Evolutionary conservation across 2,888 invertebrate species (phyloP), one percentile per base, ranked within the genome.

Genomic region (Pimpla rufipes): DNA sequence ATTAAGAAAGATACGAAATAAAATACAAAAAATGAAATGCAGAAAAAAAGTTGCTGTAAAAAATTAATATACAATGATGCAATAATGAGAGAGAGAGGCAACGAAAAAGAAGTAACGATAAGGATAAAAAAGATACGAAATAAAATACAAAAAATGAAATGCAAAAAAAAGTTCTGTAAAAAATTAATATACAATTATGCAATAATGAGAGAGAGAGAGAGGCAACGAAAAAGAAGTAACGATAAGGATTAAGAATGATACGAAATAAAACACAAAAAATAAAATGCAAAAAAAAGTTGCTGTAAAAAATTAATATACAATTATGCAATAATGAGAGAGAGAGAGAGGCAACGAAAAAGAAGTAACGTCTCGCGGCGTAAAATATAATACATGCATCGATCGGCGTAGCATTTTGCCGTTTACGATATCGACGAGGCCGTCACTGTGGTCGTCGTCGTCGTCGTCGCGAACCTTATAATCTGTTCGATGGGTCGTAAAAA

Each of bases 401-500:
- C 74, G 55, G 68, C 68, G 55, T 68, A 74, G 55, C 82, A 82
- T 74, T 82, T 78, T 68, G 74, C 55, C 74, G 74, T 82, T 82
- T 55, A 59, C 78, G 29, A 29, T 50, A 81, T 81, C 77, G 67
- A 78, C 81, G 67, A 50, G 83, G 62, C 62, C 62, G 37, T 74
- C 83, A n/a, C n/a, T n/a, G n/a, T n/a, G n/a, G 62, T 50, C 42
- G 57, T 37, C 71, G 40, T 68, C 73, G 75, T 50, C 82, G 62
- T 62, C 77, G 74, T 64, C 11, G 40, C 71, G 81, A 82, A 76
- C 79, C 81, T 84, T 85, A 86, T 85, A 87, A 87, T 88, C 88
- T 87, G 87, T 87, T 88, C 85, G 84, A 87, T 84, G 84, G 87
- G 67, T 87, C 85, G 84, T 88, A 89, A 89, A 85, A 88, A 90